Base-by-base conservation (phyloP, 2,888 invertebrate genomes). In the Periphyllus acericola region DNA sequence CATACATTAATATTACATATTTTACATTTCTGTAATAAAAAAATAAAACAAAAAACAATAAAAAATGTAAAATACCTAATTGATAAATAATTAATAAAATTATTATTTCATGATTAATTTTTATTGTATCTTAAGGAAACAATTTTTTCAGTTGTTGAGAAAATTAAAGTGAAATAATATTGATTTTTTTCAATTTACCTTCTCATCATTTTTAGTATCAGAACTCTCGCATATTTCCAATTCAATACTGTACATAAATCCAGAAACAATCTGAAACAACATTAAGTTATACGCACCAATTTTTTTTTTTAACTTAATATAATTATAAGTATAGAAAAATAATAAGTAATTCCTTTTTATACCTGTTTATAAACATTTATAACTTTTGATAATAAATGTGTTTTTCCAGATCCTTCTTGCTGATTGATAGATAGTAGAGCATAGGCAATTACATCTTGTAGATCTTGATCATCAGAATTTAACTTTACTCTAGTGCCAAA, bases 141-240 rank as follows among this genome's bases (percentile, higher is more conserved):
- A 60, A 19, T 21, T 55, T 60, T 60, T 60, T 60, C 60, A 60
- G 21, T 9, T 60, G 25, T 60, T 60, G 60, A 60, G 3, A 46
- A 60, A 60, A 25, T 60, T 3, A 60, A 60, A 60, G 21, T 25
- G 8, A 19, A 14, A 32, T 55, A 46, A 46, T 76, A 29, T 55
- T 34, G 21, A 55, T 25, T 34, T 25, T 11, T 34, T 29, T 32
- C 3, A 11, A 40, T 60, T 85, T 78, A 85, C 84, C 76, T 85
- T 85, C 14, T 76, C 32, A 29, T 76, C 17, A 5, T 46, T 14
- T 21, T 25, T 32, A 60, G 32, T 46, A 36, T 74, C 74, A 74
- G 40, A 81, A 81, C 81, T 75, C 29, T 87, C 87, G 46, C 87
- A 87, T 40, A 87, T 46, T 87, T 87, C 87, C 11, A 87, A 71